phyloP scores from a whole-genome alignment of 2,797 vertebrate genomes.

The Distichodus sexfasciatus region DNA sequence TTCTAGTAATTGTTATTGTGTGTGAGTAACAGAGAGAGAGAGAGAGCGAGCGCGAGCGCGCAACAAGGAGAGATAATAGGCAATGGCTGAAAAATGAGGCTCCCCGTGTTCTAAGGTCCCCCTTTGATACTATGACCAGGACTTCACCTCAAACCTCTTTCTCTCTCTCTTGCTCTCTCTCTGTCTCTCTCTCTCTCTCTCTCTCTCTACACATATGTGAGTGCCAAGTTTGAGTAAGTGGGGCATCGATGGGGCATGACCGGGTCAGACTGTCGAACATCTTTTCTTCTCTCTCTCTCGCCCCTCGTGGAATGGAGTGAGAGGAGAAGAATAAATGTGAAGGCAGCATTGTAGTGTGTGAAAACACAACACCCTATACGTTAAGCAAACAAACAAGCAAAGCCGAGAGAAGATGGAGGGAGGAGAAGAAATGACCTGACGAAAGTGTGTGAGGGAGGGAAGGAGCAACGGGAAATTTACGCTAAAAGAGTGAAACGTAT shows the following conservation, averaged over 20 bases:
- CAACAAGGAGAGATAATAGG: conserved; percentile 16
- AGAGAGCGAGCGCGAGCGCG: no score
- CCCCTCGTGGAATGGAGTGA: conserved; percentile 9
- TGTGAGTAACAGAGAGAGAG: neutral
- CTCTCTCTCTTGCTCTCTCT: conserved; percentile 21
- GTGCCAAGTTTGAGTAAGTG: conserved; percentile 39
- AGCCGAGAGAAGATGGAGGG: neutral
- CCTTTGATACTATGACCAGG: conserved; percentile 49
- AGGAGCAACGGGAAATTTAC: neutral
- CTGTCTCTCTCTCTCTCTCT: conserved; percentile 17
- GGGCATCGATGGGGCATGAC: conserved; percentile 34
- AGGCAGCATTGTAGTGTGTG: neutral
- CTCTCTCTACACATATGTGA: conserved; percentile 9
- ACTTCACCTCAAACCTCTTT: conserved; percentile 40
- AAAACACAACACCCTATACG: conserved; percentile 8
- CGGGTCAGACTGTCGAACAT: conserved; percentile 38
- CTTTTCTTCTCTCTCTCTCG: conserved; percentile 5
- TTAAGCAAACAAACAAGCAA: neutral
- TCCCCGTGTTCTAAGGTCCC: conserved; percentile 37
- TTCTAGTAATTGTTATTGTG: conserved; percentile 20
- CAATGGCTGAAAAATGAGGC: conserved; percentile 42
- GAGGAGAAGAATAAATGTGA: conserved; percentile 22
- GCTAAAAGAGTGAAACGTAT: neutral
- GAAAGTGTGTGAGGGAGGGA: neutral
- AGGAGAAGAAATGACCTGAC: neutral